Evolutionary conservation across 2,888 invertebrate species (phyloP).

Genomic region (Dicyrtoma fusca): DNA sequence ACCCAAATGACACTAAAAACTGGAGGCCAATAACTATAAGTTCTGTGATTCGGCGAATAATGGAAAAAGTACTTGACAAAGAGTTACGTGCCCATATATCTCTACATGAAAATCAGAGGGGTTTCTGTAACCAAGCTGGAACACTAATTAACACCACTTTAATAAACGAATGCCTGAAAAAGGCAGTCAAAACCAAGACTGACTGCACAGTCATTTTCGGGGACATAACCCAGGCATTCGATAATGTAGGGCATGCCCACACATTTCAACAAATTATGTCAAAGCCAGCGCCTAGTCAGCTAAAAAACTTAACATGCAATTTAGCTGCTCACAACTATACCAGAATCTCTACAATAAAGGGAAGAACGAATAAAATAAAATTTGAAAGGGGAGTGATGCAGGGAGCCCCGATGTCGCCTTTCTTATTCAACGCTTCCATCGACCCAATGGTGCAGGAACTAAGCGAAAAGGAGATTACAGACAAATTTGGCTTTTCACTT

Average conservation of each 20-base stretch:
- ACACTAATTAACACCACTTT: no score
- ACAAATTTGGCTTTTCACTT: background rate
- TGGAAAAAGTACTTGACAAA: background rate
- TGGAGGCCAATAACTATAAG: background rate
- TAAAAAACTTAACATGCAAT: background rate
- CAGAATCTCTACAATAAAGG: background rate
- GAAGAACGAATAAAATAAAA: background rate
- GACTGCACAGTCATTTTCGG: background rate
- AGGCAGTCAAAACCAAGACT: background rate
- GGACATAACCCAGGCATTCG: background rate
- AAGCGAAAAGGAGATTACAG: background rate
- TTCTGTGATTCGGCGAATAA: background rate
- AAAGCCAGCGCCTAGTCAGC: background rate
- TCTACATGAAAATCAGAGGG: no score
- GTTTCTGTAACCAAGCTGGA: no score
- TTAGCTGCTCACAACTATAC: background rate
- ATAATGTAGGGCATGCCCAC: background rate
- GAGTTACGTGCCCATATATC: background rate
- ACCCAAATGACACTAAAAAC: background rate
- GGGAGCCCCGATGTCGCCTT: background rate
- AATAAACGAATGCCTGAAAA: background rate
- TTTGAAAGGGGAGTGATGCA: background rate
- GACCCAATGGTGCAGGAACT: background rate
- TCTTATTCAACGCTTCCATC: background rate
- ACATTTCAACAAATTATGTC: background rate